Conservation (phyloP, 2,797 vertebrate genomes). For the Platalea minor region DNA sequence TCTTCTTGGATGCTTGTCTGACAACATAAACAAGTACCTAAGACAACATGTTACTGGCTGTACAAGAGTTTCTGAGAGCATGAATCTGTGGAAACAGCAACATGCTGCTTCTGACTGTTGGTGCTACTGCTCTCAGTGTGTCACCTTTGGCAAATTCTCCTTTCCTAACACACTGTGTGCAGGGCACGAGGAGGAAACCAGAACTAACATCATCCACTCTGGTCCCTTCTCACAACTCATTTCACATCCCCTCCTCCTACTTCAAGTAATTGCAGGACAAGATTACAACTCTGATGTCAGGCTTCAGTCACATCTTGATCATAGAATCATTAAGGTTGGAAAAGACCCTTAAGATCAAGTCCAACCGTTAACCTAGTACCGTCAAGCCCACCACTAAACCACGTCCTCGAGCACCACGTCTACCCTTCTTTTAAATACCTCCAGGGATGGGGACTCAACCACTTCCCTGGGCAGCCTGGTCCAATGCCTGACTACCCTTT, state of each 20-base stretch:
- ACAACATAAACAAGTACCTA: neutral
- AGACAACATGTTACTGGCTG: neutral
- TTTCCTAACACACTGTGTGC: neutral
- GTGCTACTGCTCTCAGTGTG: rapidly evolving
- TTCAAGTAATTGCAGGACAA: neutral
- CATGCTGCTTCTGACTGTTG: neutral
- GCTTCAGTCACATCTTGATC: neutral
- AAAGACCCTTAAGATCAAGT: no score
- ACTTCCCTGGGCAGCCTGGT: no score
- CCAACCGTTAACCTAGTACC: no score
- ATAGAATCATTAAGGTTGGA: no score
- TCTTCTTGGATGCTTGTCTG: neutral
- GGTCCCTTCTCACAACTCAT: neutral
- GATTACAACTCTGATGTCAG: neutral
- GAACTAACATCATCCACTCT: neutral
- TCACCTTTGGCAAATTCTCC: neutral
- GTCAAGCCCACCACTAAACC: no score
- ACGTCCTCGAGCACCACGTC: no score
- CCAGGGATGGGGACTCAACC: no score
- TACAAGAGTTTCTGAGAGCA: neutral
- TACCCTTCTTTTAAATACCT: no score
- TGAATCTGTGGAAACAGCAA: neutral
- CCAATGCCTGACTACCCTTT: no score
- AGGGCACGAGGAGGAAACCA: neutral
- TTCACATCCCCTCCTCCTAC: neutral